Base-by-base conservation (phyloP, 1,140 invertebrate species). In the Drosophila oshimai region DNA sequence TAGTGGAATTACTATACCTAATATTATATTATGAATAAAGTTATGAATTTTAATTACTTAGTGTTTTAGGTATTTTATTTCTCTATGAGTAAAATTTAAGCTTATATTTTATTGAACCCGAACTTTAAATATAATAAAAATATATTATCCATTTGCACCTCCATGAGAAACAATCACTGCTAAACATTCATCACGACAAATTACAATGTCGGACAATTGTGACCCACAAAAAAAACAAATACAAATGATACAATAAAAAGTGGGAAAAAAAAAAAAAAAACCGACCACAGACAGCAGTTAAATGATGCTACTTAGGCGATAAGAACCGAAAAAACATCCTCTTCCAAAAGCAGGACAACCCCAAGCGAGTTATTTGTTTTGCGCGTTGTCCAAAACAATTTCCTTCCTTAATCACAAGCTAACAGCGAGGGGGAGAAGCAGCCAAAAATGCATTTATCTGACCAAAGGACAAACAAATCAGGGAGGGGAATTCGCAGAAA, bases 381-480 rank as follows among this genome's bases (percentile, higher is more conserved):
- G 61, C 77, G 73, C 62, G 76, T 74, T 80, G 81, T 88, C 87
- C 87, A 87, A 89, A 89, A 89, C 87, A 89, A 89, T 89, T 89
- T 89, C 87, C 87, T 89, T 89, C 87, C 87, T 87, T 89, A 89
- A 89, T 89, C 87, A 89, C 81, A 76, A 64, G 78, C 80, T 72
- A 84, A 69, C 75, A 57, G 67, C 67, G 65, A 58, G 26, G 42
- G 24, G 58, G 18, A 15, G 20, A 29, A n/a, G 31, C 58, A 39
- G 10, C 57, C 71, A 45, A 72, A 86, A 86, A 84, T 84, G 61
- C 70, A 84, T 84, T 84, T 84, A 84, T 84, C 80, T 86, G 71
- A 62, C 70, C 80, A 53, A 49, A 20, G 55, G 74, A 37, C 34
- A 64, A 84, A 84, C 65, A 84, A 84, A 84, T 75, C 75, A 67